Percentiles rank a stretch among this genome's conserved stretches.
phyloP scores from a whole-genome alignment of 2,113 vertebrate species.

The Vanacampus margaritifer region DNA sequence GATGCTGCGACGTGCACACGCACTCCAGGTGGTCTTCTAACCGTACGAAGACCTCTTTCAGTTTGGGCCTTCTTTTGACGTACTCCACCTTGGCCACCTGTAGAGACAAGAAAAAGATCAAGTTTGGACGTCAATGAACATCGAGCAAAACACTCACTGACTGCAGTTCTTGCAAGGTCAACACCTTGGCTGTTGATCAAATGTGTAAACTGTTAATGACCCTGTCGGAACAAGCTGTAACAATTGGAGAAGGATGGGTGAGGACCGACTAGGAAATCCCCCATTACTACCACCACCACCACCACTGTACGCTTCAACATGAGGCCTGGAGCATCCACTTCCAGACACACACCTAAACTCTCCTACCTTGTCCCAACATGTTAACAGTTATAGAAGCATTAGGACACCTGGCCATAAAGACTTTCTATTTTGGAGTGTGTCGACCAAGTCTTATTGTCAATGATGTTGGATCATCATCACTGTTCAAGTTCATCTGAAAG shows the following conservation, averaged over 20 bases:
- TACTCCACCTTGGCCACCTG: slow-evolving; percentile 99
- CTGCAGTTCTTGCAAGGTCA: slow-evolving; percentile 43
- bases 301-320: background rate
- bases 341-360: slow-evolving; percentile 45
- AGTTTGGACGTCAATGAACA: background rate
- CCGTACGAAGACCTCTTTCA: slow-evolving; percentile 95
- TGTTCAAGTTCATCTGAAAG: background rate
- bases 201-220: slow-evolving; percentile 53
- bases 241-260: slow-evolving; percentile 25
- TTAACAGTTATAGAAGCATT: background rate
- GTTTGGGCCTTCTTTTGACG: slow-evolving; percentile 89
- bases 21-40: slow-evolving; percentile 98
- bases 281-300: slow-evolving; percentile 1
- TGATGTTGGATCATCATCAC: background rate
- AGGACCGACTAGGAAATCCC: slow-evolving; percentile 23
- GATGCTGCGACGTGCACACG: slow-evolving; percentile 81
- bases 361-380: slow-evolving; percentile 48
- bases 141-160: background rate
- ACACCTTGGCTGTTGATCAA: slow-evolving; percentile 53
- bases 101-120: slow-evolving; percentile 17
- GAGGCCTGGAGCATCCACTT: slow-evolving; percentile 46
- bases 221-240: slow-evolving; percentile 39
- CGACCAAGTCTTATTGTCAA: too few relatives aligned
- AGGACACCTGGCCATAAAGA: background rate
- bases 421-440: background rate